These are phyloP conservation scores for Chionoecetes opilio DNA, from an alignment of 1,140 invertebrate species.

Conservation along the genomic window DNA sequence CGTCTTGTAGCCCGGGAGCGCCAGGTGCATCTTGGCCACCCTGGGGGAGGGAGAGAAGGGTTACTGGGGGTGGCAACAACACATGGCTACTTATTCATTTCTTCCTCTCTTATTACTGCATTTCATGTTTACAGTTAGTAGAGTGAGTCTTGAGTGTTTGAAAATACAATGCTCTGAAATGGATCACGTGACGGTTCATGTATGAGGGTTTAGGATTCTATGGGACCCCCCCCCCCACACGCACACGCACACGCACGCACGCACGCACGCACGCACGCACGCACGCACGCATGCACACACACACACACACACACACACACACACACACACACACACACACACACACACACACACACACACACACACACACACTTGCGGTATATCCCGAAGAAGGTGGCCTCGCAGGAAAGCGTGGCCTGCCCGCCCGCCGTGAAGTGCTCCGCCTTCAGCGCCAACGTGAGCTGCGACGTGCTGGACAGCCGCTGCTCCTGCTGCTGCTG, in stretches of 20 bases:
- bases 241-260: background rate
- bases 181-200: too few species aligned
- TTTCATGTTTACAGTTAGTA: background rate
- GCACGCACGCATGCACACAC: conserved; percentile 24
- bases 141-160: background rate
- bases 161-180: too few species aligned
- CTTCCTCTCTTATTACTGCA: background rate
- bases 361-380: conserved; percentile 47
- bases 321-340: conserved; percentile 32
- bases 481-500: background rate
- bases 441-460: conserved; percentile 31
- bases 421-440: conserved; percentile 40
- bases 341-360: conserved; percentile 27
- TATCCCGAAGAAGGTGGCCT: background rate
- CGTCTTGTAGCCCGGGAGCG: conserved; percentile 57
- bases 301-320: conserved; percentile 55
- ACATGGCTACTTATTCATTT: background rate
- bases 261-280: background rate
- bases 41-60: background rate
- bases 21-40: conserved; percentile 32
- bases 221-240: too few species aligned
- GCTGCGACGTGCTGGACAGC: conserved; percentile 47
- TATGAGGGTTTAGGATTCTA: too few species aligned
- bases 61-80: background rate
- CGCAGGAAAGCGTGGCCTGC: conserved; percentile 58